phyloP scores from a whole-genome alignment of 2,888 invertebrate species.

The Tinea semifulvella region DNA sequence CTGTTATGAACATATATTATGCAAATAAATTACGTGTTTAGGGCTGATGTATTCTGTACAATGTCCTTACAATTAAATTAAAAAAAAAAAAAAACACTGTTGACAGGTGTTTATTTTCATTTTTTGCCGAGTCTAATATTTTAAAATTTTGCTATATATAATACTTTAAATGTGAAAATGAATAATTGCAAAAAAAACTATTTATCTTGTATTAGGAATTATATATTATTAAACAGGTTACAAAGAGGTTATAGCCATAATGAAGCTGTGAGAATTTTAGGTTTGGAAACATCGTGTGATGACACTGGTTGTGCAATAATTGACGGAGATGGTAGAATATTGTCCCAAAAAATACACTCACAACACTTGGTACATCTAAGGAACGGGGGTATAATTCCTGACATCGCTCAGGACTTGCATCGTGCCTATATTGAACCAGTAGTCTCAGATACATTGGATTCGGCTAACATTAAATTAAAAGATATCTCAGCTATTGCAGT shows the following conservation, averaged over 20 bases:
- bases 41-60: no score
- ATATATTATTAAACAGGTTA: neutral
- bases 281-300: slow-evolving; percentile 99
- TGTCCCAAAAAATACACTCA: slow-evolving; percentile 84
- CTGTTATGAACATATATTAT: no score
- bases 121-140: no score
- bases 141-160: no score
- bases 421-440: slow-evolving; percentile 77
- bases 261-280: slow-evolving; percentile 64
- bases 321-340: slow-evolving; percentile 73
- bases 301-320: slow-evolving; percentile 95
- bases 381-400: slow-evolving; percentile 91
- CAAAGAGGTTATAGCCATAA: neutral
- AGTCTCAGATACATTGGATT: slow-evolving; percentile 72
- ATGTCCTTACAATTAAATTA: no score
- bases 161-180: neutral
- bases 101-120: no score
- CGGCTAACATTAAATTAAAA: slow-evolving; percentile 68
- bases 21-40: no score
- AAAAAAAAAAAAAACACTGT: no score
- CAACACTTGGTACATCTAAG: slow-evolving; percentile 80
- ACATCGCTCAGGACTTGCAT: slow-evolving; percentile 86
- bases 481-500: slow-evolving; percentile 89
- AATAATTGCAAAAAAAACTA: neutral
- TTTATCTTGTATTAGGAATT: neutral